Percentiles rank a stretch among this genome's conserved stretches.
Conservation (phyloP, 2,888 invertebrate genomes). For the Chymomyza fuscimana region DNA sequence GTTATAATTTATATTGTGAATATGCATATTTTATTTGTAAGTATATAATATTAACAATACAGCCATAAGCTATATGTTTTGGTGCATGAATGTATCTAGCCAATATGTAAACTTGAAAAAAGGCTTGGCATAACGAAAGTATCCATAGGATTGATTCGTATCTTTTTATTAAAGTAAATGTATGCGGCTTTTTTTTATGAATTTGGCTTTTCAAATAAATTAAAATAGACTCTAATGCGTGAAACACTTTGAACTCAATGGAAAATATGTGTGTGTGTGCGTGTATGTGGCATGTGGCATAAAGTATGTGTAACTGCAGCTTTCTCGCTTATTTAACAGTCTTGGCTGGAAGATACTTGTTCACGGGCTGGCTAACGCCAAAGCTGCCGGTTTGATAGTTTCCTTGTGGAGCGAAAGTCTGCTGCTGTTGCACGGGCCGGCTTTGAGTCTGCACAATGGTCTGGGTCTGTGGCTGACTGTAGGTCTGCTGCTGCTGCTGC, state of each 20-base stretch:
- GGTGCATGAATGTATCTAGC: background rate
- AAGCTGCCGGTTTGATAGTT: conserved; percentile 8
- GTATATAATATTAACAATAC: background rate
- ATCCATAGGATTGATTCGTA: background rate
- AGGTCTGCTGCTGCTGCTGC: conserved; percentile 31
- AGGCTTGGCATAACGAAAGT: background rate
- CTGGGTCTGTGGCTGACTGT: conserved; percentile 40
- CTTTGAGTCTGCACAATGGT: conserved; percentile 48
- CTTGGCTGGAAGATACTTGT: conserved; percentile 65
- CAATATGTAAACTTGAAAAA: background rate
- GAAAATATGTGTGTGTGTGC: conserved; percentile 10
- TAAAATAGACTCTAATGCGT: conserved; percentile 50
- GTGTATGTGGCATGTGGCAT: background rate
- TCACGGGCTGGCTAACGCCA: conserved; percentile 34
- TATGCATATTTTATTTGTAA: background rate
- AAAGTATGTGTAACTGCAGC: background rate
- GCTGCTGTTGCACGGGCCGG: conserved; percentile 46
- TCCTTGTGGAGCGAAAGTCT: conserved; percentile 8
- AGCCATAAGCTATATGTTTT: background rate
- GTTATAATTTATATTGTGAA: background rate
- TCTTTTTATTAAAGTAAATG: background rate
- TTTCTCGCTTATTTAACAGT: conserved; percentile 49
- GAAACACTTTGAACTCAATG: conserved; percentile 23
- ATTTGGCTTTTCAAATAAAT: conserved; percentile 53
- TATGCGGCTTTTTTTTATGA: conserved; percentile 22